Percentiles rank a stretch among this genome's conserved stretches.
phyloP scores from a whole-genome alignment of 1,140 invertebrate genomes.

The Aporrectodea caliginosa region DNA sequence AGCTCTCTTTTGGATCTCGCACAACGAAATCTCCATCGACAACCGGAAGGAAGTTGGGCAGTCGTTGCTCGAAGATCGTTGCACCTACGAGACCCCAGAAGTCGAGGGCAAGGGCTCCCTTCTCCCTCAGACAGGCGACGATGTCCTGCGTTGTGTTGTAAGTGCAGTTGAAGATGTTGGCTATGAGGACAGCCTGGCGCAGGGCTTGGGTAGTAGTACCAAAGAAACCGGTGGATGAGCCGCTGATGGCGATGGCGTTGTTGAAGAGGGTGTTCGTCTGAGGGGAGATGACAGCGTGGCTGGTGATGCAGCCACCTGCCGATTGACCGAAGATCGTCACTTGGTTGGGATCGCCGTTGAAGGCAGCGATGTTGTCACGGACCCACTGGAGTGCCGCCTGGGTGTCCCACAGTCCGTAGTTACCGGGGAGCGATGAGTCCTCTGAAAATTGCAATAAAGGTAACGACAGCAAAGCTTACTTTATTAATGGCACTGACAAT shows the following conservation, averaged over 20 bases:
- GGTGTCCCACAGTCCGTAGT: slow-evolving; percentile 73
- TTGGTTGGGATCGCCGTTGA: slow-evolving; percentile 39
- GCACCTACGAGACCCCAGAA: not conserved
- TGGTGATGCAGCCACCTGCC: slow-evolving; percentile 34
- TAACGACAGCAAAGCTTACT: not conserved
- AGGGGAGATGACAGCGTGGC: not conserved
- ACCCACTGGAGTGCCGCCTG: slow-evolving; percentile 80
- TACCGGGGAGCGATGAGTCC: too few species aligned
- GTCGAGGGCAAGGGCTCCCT: not conserved
- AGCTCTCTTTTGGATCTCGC: slow-evolving; percentile 15
- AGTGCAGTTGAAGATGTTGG: not conserved
- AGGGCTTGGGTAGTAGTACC: not conserved
- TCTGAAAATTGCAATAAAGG: not conserved
- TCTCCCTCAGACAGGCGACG: slow-evolving; percentile 6
- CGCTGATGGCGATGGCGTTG: not conserved
- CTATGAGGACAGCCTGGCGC: not conserved
- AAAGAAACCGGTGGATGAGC: not conserved
- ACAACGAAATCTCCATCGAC: slow-evolving; percentile 17
- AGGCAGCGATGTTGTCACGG: slow-evolving; percentile 41
- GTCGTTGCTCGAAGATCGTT: not conserved
- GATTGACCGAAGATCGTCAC: slow-evolving; percentile 44
- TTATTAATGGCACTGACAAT: not conserved
- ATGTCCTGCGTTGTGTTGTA: slow-evolving; percentile 3
- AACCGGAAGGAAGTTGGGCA: slow-evolving; percentile 13
- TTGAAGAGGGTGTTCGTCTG: not conserved